phyloP scores from a whole-genome alignment of 2,888 invertebrate genomes.

The Chrysotoxum bicinctum region DNA sequence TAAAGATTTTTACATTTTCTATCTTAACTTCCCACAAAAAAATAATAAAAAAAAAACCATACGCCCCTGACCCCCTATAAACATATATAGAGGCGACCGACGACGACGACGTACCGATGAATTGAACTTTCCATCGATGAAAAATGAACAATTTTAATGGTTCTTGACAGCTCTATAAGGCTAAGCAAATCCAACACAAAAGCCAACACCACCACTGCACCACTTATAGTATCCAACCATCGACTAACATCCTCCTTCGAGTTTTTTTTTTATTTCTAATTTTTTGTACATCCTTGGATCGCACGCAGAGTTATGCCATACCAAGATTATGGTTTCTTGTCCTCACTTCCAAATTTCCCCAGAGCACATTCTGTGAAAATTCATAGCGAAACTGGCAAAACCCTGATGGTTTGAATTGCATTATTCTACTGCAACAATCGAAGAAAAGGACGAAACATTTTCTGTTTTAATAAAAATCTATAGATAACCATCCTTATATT shows the following conservation, averaged over 20 bases:
- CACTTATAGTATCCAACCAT: not conserved
- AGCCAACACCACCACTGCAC: slow-evolving; percentile 27
- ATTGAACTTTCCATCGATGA: slow-evolving; percentile 69
- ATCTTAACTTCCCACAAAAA: not conserved
- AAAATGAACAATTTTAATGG: slow-evolving; percentile 68
- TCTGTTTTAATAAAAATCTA: slow-evolving; percentile 60
- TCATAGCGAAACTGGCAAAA: not conserved
- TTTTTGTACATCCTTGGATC: not conserved
- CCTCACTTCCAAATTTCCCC: slow-evolving; percentile 45
- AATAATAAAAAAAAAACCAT: not conserved
- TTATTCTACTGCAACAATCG: slow-evolving; percentile 43
- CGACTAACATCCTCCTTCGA: slow-evolving; percentile 41
- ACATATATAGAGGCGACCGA: no score
- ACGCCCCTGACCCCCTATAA: slow-evolving; percentile 1
- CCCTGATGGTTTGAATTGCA: slow-evolving; percentile 59
- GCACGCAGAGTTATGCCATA: slow-evolving; percentile 44
- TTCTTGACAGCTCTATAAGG: slow-evolving; percentile 68
- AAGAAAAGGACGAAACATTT: slow-evolving; percentile 33
- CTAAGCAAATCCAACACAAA: slow-evolving; percentile 68
- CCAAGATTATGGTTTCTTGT: slow-evolving; percentile 43
- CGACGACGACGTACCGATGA: slow-evolving; percentile 29
- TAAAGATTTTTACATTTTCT: slow-evolving; percentile 12
- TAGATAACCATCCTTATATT: not conserved
- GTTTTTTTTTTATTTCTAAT: not conserved
- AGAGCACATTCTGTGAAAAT: slow-evolving; percentile 1